Evolutionary conservation across 2,113 vertebrate genomes (phyloP), one percentile per base, ranked within the genome.

Genomic region (Alexandromys fortis): DNA sequence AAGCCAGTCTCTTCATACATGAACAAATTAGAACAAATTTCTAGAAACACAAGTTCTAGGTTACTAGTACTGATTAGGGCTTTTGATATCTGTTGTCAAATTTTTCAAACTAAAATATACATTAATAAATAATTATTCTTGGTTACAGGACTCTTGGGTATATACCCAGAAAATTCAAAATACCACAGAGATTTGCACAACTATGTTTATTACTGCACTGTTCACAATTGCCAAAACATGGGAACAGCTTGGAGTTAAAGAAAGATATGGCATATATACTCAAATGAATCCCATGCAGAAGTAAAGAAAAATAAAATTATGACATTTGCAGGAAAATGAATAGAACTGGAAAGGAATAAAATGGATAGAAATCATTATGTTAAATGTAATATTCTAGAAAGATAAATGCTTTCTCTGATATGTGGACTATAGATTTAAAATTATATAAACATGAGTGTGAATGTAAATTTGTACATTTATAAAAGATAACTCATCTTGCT

Each of bases 1-100:
- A 28, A 79, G 24, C 63, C 7, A 73, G 3, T 75, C 13, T 70
- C 42, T 21, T 92, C 87, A 91, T 67, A 76, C 6, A 89, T n/a
- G n/a, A 83, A 61, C 38, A 83, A 42, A 83, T 83, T 90, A 92
- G 68, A 55, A 73, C 78, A 45, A 90, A 90, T 92, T 95, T 96
- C 42, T 90, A 83, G 49, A 90, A 65, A 17, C 7, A 78, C 63
- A 70, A 90, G 85, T 92, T 52, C 45, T 94, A 72, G 58, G 45
- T 83, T 79, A 95, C 42, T 92, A 76, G 14, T 26, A 86, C 13
- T 85, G 49, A 35, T 52, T 79, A 70, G 67, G 16, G 5, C 2
- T 92, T 96, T 77, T 96, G 70, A 26, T 81, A 82, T 65, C 17
- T 82, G 13, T 90, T 92, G 35, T 19, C 68, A 91, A 82, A 86